Evolutionary conservation across 2,888 invertebrate genomes (phyloP), one percentile per base, ranked within the genome.

Genomic region (Mantis religiosa): DNA sequence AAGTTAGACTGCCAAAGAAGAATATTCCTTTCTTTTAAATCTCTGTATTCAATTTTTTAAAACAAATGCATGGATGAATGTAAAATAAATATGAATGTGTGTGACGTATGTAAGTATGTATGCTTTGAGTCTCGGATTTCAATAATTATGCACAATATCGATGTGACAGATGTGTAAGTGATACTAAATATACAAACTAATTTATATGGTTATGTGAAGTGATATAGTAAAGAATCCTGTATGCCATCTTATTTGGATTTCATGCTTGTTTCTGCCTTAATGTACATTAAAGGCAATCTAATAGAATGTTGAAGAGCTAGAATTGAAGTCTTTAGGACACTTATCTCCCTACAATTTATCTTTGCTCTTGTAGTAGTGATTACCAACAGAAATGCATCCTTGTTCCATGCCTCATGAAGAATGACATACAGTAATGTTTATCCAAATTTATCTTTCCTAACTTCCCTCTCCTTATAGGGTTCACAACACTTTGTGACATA

Each of bases 1-100:
- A 88, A 71, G 25, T 82, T 83, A 87, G 87, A 87, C 87, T 88
- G 88, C 88, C 88, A 88, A 88, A 88, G 88, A 88, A 85, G 88
- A 85, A 86, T 88, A 34, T 85, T 83, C 47, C 27, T 47, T 41
- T 47, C 88, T n/a, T 88, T 88, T 85, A 34, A 87, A 87, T 82
- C 30, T 34, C 34, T 87, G 82, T 82, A 81, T 34, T 27, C 34
- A 71, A 30, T 86, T 86, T 86, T 86, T 86, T 81, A 86, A 82
- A 86, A 86, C 71, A 86, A 12, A 41, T 15, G 28, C 28, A 28
- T 86, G 86, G 15, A 30, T 28, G 81, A 71, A 15, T 86, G 81
- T 84, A 34, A 20, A 84, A 30, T 84, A 84, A 84, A 84, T 84
- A 34, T 84, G 84, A 20, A 71, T 84, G 84, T 84, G 84, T 12